Evolutionary conservation across 2,888 invertebrate species (phyloP).

Genomic region (Cataglyphis cursor): DNA sequence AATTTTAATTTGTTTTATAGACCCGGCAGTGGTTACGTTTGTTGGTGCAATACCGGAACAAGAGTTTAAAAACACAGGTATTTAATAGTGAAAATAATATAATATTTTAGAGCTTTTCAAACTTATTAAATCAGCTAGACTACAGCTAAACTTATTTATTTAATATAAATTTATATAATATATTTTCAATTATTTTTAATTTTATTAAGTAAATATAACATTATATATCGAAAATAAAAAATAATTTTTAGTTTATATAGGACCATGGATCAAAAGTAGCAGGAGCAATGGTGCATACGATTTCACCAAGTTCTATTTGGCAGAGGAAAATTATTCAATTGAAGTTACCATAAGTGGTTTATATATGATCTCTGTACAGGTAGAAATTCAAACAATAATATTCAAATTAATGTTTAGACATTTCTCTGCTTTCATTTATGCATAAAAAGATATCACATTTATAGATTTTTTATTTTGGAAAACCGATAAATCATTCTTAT

Average conservation of each 20-base stretch:
- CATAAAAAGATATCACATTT: constrained; percentile 13
- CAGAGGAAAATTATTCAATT: constrained; percentile 83
- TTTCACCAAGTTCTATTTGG: constrained; percentile 83
- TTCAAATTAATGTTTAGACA: neutral
- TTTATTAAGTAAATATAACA: neutral
- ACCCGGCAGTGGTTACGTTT: constrained; percentile 82
- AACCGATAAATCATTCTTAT: constrained; percentile 80
- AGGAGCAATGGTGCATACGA: constrained; percentile 78
- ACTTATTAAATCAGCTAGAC: neutral
- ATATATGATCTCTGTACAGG: constrained; percentile 85
- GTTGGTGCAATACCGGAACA: constrained; percentile 83
- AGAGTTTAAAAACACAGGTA: constrained; percentile 82
- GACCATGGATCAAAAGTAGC: constrained; percentile 82
- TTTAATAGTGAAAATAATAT: neutral
- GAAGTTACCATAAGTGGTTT: constrained; percentile 83
- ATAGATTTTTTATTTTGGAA: constrained; percentile 82
- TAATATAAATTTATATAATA: neutral
- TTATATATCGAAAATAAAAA: neutral
- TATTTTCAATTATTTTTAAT: neutral
- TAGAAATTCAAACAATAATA: constrained; percentile 62
- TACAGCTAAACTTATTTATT: neutral
- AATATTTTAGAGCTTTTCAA: neutral
- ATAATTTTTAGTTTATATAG: constrained; percentile 77
- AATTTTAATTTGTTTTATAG: constrained; percentile 69
- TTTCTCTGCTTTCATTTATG: neutral